Evolutionary conservation across 2,113 vertebrate species (phyloP).

Genomic region (Perca fluviatilis): DNA sequence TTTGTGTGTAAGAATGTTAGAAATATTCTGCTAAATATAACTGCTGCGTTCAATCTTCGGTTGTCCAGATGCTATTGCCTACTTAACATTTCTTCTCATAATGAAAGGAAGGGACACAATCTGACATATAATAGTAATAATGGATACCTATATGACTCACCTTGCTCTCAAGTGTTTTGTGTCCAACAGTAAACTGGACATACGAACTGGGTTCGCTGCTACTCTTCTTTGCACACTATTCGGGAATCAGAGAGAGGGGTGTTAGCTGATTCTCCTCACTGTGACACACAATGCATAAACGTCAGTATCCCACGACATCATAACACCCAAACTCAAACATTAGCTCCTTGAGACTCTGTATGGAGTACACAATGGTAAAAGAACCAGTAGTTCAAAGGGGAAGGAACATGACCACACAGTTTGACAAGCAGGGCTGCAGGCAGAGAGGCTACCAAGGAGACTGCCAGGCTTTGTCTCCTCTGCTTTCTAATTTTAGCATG

Average conservation of each 20-base stretch:
- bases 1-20: neutral
- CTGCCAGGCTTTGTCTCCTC: slow-evolving; percentile 53
- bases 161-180: slow-evolving; percentile 94
- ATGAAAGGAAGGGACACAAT: neutral
- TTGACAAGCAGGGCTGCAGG: slow-evolving; percentile 69
- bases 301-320: slow-evolving; percentile 3
- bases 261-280: slow-evolving; percentile 16
- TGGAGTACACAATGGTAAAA: slow-evolving; percentile 33
- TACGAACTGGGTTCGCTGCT: slow-evolving; percentile 93
- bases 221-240: slow-evolving; percentile 93
- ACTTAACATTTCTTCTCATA: neutral
- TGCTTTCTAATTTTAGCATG: slow-evolving; percentile 70
- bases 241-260: slow-evolving; percentile 30
- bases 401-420: slow-evolving; percentile 25
- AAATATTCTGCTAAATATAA: neutral
- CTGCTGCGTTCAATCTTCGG: neutral
- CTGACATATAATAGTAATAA: too few species aligned
- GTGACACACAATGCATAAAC: neutral
- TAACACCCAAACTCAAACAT: slow-evolving; percentile 30
- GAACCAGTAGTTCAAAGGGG: slow-evolving; percentile 21
- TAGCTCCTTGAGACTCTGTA: slow-evolving; percentile 10
- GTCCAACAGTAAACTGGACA: slow-evolving; percentile 92
- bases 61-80: neutral
- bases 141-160: slow-evolving; percentile 77
- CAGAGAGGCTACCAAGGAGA: slow-evolving; percentile 58